Evolutionary conservation across 2,888 invertebrate genomes (phyloP).

Genomic region (Cetonia aurata): DNA sequence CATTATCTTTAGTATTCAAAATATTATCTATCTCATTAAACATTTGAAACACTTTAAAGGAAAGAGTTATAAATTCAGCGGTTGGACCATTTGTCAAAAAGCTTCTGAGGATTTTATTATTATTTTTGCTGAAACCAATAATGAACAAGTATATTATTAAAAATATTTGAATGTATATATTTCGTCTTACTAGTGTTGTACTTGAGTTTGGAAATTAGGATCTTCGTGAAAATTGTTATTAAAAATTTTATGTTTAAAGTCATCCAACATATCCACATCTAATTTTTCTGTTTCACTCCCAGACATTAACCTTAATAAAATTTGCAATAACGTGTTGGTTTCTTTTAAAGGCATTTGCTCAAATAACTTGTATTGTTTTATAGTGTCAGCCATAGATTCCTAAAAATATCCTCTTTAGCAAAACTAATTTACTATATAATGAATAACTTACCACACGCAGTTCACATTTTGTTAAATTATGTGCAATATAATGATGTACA

Average conservation of each 20-base stretch:
- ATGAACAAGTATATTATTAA: neutral
- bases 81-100: slow-evolving; percentile 40
- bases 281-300: neutral
- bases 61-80: slow-evolving; percentile 23
- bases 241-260: slow-evolving; percentile 6
- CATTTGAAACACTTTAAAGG: slow-evolving; percentile 25
- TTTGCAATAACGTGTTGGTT: slow-evolving; percentile 14
- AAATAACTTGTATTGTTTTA: slow-evolving; percentile 24
- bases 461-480: slow-evolving; percentile 33
- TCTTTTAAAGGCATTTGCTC: slow-evolving; percentile 24
- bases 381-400: slow-evolving; percentile 37
- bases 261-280: neutral
- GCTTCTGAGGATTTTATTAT: slow-evolving; percentile 16
- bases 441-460: slow-evolving; percentile 33
- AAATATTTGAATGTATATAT: neutral
- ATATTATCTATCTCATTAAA: slow-evolving; percentile 25
- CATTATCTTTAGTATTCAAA: slow-evolving; percentile 11
- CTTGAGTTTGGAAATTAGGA: neutral
- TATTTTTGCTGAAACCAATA: slow-evolving; percentile 22
- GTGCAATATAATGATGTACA: slow-evolving; percentile 26
- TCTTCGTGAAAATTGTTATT: neutral
- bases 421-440: neutral
- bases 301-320: slow-evolving; percentile 23
- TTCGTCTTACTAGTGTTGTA: slow-evolving; percentile 11
- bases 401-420: slow-evolving; percentile 11